Evolutionary conservation across 2,797 vertebrate genomes (phyloP).

Genomic region (Lacerta viridis): DNA sequence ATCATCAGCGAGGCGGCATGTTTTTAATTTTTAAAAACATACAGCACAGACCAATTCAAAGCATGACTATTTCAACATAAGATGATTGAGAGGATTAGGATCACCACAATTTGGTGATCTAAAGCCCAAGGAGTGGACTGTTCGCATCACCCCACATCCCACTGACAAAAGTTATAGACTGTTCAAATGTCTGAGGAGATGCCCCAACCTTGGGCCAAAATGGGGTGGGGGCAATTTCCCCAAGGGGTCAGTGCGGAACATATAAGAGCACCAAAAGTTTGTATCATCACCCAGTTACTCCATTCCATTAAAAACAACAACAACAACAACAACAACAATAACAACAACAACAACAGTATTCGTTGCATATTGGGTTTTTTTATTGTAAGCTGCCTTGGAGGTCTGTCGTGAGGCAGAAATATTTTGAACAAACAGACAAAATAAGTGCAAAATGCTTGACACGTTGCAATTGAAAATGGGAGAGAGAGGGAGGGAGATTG

Average conservation of each 20-base stretch:
- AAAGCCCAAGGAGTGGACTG: background rate
- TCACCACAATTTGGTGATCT: background rate
- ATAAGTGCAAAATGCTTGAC: background rate
- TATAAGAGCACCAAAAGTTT: too few species aligned
- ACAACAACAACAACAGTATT: too few species aligned
- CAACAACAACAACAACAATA: too few species aligned
- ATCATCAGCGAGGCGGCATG: background rate
- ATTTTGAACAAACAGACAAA: background rate
- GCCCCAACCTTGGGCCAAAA: too few species aligned
- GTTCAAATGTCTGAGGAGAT: too few species aligned
- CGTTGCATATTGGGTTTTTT: background rate
- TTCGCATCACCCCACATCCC: background rate
- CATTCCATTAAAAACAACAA: too few species aligned
- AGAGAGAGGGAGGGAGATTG: too few species aligned
- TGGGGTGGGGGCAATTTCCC: too few species aligned
- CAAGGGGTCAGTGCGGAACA: too few species aligned
- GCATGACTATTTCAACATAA: background rate
- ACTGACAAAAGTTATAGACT: background rate
- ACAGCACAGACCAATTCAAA: background rate
- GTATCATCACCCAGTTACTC: too few species aligned
- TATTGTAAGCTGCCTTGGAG: background rate
- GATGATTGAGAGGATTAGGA: background rate
- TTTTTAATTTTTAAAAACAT: background rate
- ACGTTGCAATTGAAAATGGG: too few species aligned
- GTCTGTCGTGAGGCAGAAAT: background rate